Evolutionary conservation across 2,113 vertebrate genomes (phyloP), one percentile per base, ranked within the genome.

Genomic region (Hypanus sabinus): DNA sequence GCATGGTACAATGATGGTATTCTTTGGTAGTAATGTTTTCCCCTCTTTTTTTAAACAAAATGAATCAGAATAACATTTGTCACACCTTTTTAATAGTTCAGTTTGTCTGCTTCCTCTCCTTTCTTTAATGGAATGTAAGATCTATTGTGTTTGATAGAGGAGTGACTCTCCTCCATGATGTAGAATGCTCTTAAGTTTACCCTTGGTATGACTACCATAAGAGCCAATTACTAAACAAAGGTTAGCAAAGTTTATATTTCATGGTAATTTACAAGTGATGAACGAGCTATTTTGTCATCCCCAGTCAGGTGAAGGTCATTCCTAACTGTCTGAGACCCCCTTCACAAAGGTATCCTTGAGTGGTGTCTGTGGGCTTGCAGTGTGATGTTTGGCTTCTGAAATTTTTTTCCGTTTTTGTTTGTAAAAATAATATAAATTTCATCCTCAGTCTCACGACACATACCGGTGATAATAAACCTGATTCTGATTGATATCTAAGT

Each of bases 211-310:
- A 87, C 62, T 65, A 65, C n/a, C 57, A 8, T 68, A n/a, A 14
- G 85, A 90, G 60, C 57, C 85, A 65, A 90, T 90, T 90, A 90
- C 85, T 33, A 68, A 90, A 90, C 85, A 90, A 90, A 90, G 85
- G 85, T 90, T 36, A 62, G 60, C 85, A 90, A 90, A 90, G 85
- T 90, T 90, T 90, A 90, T 90, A 68, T 90, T 90, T 90, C 85
- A 90, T 65, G 85, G 85, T 90, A 90, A 90, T 68, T 46, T 93
- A 75, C 70, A 9, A 75, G 68, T 73, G 91, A 71, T 93, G 70
- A 73, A 93, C 68, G 91, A 93, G 68, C 70, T 93, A 71, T 93
- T 93, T 36, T 73, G 14, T 36, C 85, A 33, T 12, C 85, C 85
- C 85, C 57, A 90, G 60, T 90, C 85, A 68, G 85, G 85, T 90